Evolutionary conservation across 2,113 vertebrate species (phyloP), one percentile per base, ranked within the genome.

Genomic region (Tachysurus vachellii): DNA sequence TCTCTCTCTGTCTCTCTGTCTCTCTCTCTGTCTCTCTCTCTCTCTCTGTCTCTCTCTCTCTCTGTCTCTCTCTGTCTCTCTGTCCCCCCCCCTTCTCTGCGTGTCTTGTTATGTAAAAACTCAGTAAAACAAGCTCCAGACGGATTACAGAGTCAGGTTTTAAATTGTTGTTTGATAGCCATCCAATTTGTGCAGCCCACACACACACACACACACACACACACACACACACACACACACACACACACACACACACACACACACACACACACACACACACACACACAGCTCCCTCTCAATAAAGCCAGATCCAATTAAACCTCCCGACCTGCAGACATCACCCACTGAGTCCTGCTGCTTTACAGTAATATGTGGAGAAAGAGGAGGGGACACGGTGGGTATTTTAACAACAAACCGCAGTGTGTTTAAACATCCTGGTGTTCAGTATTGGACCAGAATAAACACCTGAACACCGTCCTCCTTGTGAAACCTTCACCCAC

Each of bases 271-370:
- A 53, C n/a, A 56, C 70, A n/a, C 42, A 82, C 59, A 87, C 59
- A 21, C 85, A 90, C 61, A 75, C 56, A 80, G 81, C 64, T 86
- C 62, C 66, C 81, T 85, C 82, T 87, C 73, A 83, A 89, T 83
- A 88, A 91, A 89, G 59, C 68, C 82, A 82, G 87, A 88, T 88
- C 89, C 73, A 86, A 90, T 89, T 91, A 88, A 89, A 91, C 86
- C 64, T 87, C 53, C 73, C 64, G 86, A 91, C 86, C 89, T 83
- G 88, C 89, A 92, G 88, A 91, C 80, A 76, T 87, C 84, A 21
- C 70, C 50, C 23, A n/a, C 47, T 50, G 11, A 23, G 21, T 47
- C 71, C 42, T 75, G 44, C 71, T 83, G 76, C 75, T 82, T 77
- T 85, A 87, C 50, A 47, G 19, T 5, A 23, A 21, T 16, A 47